These are phyloP conservation scores for Rhimphoctona megacephalus DNA, from an alignment of 2,888 invertebrate species.

Conservation along the genomic window DNA sequence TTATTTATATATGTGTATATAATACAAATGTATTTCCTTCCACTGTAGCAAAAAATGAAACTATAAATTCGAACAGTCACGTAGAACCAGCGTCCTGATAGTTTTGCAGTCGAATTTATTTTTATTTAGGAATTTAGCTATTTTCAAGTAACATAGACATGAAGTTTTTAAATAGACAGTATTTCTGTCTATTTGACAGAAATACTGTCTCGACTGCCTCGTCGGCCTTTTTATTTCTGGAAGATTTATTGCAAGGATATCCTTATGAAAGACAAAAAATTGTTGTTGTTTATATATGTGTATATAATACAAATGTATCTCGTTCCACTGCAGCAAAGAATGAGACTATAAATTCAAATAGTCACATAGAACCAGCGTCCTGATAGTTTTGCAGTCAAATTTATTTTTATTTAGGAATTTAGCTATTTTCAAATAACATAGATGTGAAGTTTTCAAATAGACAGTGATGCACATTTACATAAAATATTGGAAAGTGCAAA, in stretches of 20 bases:
- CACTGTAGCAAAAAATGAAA: background rate
- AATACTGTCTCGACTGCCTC: too few species aligned
- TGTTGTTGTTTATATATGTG: background rate
- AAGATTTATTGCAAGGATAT: constrained; percentile 17
- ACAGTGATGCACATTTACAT: background rate
- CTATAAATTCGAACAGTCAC: background rate
- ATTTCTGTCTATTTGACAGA: too few species aligned
- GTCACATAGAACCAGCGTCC: background rate
- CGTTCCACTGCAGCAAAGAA: background rate
- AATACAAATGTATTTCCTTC: too few species aligned
- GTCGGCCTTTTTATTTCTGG: background rate
- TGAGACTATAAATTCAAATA: background rate
- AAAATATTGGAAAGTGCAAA: background rate
- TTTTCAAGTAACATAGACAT: too few species aligned
- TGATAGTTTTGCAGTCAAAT: background rate
- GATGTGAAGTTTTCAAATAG: background rate
- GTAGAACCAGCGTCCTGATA: too few species aligned
- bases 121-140: too few species aligned
- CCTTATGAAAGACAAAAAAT: background rate
- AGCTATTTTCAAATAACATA: background rate
- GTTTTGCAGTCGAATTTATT: too few species aligned
- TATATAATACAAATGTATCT: too few species aligned
- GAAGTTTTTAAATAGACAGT: too few species aligned
- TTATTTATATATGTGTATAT: background rate
- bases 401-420: background rate